These are phyloP conservation scores for Oreortyx pictus DNA, from an alignment of 2,797 vertebrate genomes.

Conservation along the genomic window DNA sequence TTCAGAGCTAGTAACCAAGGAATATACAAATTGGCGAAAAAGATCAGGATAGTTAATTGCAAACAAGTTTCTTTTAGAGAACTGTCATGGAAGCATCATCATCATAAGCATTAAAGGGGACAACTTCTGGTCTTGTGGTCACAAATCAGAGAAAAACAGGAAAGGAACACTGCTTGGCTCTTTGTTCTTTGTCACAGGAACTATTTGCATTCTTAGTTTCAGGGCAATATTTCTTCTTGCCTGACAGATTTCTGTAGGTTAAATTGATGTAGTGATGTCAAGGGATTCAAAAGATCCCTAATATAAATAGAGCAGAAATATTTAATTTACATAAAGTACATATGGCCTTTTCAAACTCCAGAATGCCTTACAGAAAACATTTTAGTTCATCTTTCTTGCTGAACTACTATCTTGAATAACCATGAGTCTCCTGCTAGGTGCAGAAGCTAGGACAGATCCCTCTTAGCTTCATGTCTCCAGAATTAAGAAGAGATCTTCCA, in stretches of 20 bases:
- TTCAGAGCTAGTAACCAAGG: constrained; percentile 6
- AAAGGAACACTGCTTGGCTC: background rate
- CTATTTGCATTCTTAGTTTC: background rate
- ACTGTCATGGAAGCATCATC: background rate
- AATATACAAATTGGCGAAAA: constrained; percentile 4
- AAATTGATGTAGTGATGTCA: background rate
- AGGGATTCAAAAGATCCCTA: background rate
- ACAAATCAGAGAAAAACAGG: background rate
- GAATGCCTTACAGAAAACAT: background rate
- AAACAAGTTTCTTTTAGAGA: background rate
- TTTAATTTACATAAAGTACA: background rate
- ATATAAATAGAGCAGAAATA: background rate
- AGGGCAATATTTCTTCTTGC: background rate
- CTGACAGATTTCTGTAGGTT: background rate
- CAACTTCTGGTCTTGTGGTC: background rate
- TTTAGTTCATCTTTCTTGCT: background rate
- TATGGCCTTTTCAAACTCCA: background rate
- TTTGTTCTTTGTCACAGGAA: background rate
- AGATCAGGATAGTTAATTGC: constrained; percentile 25
- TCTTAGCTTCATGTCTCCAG: background rate
- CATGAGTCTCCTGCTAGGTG: background rate
- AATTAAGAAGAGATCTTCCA: background rate
- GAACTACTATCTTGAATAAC: background rate
- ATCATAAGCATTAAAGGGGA: background rate
- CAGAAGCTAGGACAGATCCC: background rate